phyloP scores from a whole-genome alignment of 1,140 invertebrate species.

The Drosophila oshimai region DNA sequence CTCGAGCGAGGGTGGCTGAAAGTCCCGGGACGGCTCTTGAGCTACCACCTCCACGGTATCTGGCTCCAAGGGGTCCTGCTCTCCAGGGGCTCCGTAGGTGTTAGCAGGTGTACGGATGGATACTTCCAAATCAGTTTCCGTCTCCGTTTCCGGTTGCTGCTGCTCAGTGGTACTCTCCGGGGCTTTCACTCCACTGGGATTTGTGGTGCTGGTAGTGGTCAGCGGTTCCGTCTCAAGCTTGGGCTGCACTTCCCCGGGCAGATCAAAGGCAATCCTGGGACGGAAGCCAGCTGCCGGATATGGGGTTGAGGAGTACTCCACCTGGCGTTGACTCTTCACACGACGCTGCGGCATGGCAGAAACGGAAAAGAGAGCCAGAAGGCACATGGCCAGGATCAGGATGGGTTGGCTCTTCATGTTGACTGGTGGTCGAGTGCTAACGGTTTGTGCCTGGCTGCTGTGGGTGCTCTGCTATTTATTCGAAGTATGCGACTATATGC shows the following conservation, averaged over 20 bases:
- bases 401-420: conserved; percentile 35
- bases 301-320: conserved; percentile 66
- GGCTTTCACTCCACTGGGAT: conserved; percentile 31
- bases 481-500: neutral
- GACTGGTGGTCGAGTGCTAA: conserved; percentile 47
- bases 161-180: conserved; percentile 40
- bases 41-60: conserved; percentile 65
- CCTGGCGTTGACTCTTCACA: conserved; percentile 66
- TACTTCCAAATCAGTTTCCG: conserved; percentile 28
- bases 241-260: conserved; percentile 61
- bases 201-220: conserved; percentile 9
- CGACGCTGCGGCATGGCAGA: conserved; percentile 55
- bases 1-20: conserved; percentile 74
- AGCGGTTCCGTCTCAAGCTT: conserved; percentile 39
- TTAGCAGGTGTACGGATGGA: conserved; percentile 57
- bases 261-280: conserved; percentile 61
- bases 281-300: conserved; percentile 75
- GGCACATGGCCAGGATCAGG: conserved; percentile 33
- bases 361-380: conserved; percentile 22
- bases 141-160: conserved; percentile 25
- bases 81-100: conserved; percentile 56
- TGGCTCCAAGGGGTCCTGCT: conserved; percentile 21
- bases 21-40: conserved; percentile 56
- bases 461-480: conserved; percentile 64
- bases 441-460: conserved; percentile 67